Evolutionary conservation across 2,888 invertebrate genomes (phyloP).

Genomic region (Parnassius apollo): DNA sequence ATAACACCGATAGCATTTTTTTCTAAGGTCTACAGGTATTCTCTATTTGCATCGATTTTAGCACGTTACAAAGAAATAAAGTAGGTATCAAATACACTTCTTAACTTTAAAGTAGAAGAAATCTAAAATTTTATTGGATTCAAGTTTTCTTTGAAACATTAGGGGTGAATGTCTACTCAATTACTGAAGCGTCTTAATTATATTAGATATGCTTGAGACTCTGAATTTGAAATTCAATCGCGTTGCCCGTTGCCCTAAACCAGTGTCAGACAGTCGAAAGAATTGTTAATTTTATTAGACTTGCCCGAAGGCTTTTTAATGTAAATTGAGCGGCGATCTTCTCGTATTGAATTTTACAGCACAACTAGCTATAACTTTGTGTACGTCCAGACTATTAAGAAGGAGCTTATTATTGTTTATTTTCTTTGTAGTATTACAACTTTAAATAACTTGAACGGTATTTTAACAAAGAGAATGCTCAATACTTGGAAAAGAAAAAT

Average conservation of each 20-base stretch:
- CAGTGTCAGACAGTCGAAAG: constrained; percentile 56
- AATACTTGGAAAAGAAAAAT: constrained; percentile 28
- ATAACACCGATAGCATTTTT: no score
- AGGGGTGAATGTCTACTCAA: constrained; percentile 67
- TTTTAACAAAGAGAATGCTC: constrained; percentile 29
- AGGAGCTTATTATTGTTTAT: constrained; percentile 20
- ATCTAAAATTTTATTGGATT: constrained; percentile 22
- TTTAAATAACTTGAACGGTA: constrained; percentile 33
- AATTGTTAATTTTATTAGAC: constrained; percentile 72
- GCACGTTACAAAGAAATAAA: background rate
- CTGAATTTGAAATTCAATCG: constrained; percentile 76
- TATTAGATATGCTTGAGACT: constrained; percentile 67
- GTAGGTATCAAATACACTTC: constrained; percentile 14
- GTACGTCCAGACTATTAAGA: constrained; percentile 28
- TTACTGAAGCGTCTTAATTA: constrained; percentile 70
- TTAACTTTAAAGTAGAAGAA: constrained; percentile 12
- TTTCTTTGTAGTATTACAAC: constrained; percentile 25
- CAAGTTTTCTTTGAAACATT: constrained; percentile 44
- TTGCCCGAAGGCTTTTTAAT: constrained; percentile 60
- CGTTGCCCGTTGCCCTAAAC: constrained; percentile 50
- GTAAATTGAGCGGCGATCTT: constrained; percentile 54
- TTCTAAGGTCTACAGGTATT: no score
- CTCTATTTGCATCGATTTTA: no score
- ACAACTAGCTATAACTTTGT: constrained; percentile 28
- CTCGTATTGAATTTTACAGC: constrained; percentile 38